Percentiles rank a stretch among this genome's conserved stretches.
Evolutionary conservation across 35 echinoderm and acorn worm genomes (phyloP).

Genomic region (Acanthaster planci): DNA sequence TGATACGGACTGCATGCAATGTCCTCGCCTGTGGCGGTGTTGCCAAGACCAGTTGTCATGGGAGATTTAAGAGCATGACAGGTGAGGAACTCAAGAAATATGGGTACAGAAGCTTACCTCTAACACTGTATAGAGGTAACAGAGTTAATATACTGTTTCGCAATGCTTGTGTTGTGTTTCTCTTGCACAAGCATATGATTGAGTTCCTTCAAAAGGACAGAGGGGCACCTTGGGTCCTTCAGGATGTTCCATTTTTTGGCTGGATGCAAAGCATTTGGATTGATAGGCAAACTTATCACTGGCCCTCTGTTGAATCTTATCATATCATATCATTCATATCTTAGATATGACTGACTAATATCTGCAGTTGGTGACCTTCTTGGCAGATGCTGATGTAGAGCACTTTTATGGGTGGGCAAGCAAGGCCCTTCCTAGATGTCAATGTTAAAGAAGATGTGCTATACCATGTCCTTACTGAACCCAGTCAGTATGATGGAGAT

Average conservation of each 20-base stretch:
- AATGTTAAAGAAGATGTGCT: constrained; percentile 44
- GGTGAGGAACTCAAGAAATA: constrained; percentile 12
- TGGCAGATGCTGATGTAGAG: constrained; percentile 17
- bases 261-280: constrained; percentile 36
- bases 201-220: constrained; percentile 9
- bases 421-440: constrained; percentile 3
- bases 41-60: constrained; percentile 49
- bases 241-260: not conserved
- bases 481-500: constrained; percentile 36
- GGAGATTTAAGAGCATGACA: not conserved
- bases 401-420: not conserved
- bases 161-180: not conserved
- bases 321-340: constrained; percentile 22
- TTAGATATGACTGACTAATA: constrained; percentile 29
- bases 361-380: constrained; percentile 30
- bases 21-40: constrained; percentile 57
- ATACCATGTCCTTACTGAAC: not conserved
- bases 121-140: constrained; percentile 27
- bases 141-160: not conserved
- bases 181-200: not conserved
- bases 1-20: constrained; percentile 46
- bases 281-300: constrained; percentile 47
- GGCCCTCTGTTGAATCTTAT: constrained; percentile 42
- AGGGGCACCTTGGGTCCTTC: not conserved
- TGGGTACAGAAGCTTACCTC: constrained; percentile 17